Evolutionary conservation across 2,888 invertebrate species (phyloP).

Genomic region (Tachystola acroxantha): DNA sequence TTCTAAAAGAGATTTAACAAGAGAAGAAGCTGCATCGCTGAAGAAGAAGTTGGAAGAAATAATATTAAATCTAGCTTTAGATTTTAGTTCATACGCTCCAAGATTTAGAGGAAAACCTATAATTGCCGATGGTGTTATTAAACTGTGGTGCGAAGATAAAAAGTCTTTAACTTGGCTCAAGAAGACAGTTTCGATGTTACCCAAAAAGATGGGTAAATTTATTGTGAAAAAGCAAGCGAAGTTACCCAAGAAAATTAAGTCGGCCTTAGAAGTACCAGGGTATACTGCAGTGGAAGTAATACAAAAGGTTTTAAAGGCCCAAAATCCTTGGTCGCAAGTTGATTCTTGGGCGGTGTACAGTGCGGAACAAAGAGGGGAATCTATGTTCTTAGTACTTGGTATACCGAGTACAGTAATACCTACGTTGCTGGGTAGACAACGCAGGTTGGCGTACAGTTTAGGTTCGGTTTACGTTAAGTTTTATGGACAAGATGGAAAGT

Average conservation of each 20-base stretch:
- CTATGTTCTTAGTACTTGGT: constrained; percentile 3
- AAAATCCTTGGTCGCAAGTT: constrained; percentile 4
- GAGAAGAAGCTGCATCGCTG: not conserved
- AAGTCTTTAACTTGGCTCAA: constrained; percentile 3
- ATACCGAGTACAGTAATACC: constrained; percentile 5
- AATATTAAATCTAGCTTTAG: not conserved
- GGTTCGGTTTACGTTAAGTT: constrained; percentile 5
- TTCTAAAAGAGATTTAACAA: not conserved
- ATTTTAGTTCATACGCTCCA: not conserved
- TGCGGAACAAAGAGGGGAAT: constrained; percentile 5
- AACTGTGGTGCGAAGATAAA: constrained; percentile 6
- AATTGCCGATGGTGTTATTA: constrained; percentile 4
- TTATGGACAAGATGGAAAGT: not conserved
- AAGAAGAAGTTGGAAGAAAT: constrained; percentile 3
- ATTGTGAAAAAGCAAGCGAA: constrained; percentile 1
- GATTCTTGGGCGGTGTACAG: constrained; percentile 3
- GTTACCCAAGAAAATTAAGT: constrained; percentile 3
- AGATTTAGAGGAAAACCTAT: constrained; percentile 5
- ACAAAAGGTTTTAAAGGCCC: constrained; percentile 1
- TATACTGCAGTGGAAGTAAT: not conserved
- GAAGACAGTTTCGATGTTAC: not conserved
- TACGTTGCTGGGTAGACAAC: not conserved
- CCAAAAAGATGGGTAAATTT: not conserved
- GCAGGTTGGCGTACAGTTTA: constrained; percentile 1
- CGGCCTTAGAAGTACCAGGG: constrained; percentile 1